These are phyloP conservation scores for Hyperoplus immaculatus DNA, from an alignment of 2,797 vertebrate species.

Conservation along the genomic window DNA sequence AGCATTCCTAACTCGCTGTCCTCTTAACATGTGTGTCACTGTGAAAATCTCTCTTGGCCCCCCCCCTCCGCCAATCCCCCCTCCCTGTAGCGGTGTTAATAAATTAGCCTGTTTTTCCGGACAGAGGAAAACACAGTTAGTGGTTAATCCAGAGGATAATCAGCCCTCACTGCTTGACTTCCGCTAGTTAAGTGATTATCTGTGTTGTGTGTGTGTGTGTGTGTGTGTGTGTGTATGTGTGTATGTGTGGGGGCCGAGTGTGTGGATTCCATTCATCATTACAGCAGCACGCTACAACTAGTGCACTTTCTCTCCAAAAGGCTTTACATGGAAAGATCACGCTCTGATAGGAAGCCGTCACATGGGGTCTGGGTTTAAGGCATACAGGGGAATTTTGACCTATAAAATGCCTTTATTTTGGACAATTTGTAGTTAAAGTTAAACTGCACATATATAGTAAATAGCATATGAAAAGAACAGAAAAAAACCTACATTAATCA, in stretches of 20 bases:
- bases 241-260: constrained; percentile 8
- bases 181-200: constrained; percentile 30
- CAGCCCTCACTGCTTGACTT: constrained; percentile 1
- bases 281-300: constrained; percentile 3
- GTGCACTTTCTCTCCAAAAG: constrained; percentile 1
- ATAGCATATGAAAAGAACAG: too few species aligned
- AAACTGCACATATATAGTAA: too few species aligned
- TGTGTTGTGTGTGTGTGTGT: background rate
- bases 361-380: background rate
- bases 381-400: background rate
- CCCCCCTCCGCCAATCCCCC: too few species aligned
- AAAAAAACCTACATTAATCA: too few species aligned
- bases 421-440: too few species aligned
- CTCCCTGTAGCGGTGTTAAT: background rate
- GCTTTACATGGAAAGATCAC: constrained; percentile 15
- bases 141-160: constrained; percentile 32
- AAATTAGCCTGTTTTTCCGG: constrained; percentile 19
- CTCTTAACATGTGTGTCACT: background rate
- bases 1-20: background rate
- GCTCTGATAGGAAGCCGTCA: background rate
- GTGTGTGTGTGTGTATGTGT: too few species aligned
- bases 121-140: constrained; percentile 25
- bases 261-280: constrained; percentile 55
- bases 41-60: background rate
- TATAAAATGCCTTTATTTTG: constrained; percentile 1